Evolutionary conservation across 2,888 invertebrate genomes (phyloP), one percentile per base, ranked within the genome.

Genomic region (Ormyrus rosae): DNA sequence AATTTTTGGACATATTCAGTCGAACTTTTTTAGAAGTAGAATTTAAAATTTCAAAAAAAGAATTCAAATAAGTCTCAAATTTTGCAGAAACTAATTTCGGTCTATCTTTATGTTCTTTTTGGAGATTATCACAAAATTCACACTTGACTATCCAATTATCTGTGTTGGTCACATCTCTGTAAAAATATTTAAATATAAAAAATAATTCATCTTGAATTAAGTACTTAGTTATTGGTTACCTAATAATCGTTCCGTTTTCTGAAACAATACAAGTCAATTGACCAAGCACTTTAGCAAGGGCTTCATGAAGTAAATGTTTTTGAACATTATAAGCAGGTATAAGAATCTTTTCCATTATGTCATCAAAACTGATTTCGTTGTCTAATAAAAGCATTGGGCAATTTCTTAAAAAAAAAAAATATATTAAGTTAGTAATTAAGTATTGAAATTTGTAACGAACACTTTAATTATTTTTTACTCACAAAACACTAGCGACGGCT

Each of bases 1-100:
- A 85, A 73, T 89, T 87, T 77, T 89, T 83, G 1, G 92, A 88
- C 71, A 91, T 87, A 13, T 85, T 78, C 11, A 88, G 83, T 78
- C 91, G 91, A 51, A 91, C 86, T 48, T 85, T 84, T 19, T 73
- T 19, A 51, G 86, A 86, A n/a, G 85, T 81, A 6, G 87, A 88
- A 63, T 85, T 81, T 10, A 91, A 81, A 64, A 88, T 82, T 60
- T 83, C 82, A 11, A 89, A 85, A 60, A 90, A 86, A 6, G 86
- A 84, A 11, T 83, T 84, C 8, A 91, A 84, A 56, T 88, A 81
- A n/a, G 81, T 79, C 76, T 88, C 87, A 45, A 84, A 77, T 50
- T 86, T 82, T 46, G 69, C 64, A 69, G 86, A 80, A 45, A 88
- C 58, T 78, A 70, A 51, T 63, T 81, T 76, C 60, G 81, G 78